Base-by-base conservation (phyloP, 2,113 vertebrate species). In the Lichenostomus cassidix region DNA sequence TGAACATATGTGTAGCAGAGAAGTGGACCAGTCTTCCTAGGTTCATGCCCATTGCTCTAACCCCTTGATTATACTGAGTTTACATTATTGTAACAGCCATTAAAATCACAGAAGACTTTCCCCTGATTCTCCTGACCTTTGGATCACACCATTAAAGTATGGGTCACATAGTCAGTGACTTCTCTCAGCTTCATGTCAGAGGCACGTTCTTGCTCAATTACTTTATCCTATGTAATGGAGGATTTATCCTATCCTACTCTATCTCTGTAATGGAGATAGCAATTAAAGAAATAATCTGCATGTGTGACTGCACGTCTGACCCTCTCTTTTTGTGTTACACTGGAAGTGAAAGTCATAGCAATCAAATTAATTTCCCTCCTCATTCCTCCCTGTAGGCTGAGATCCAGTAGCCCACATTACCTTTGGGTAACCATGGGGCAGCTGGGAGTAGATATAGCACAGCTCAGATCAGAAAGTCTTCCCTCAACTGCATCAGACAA, bases 201-300 rank as follows among this genome's bases (percentile, higher is more conserved):
- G 70, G 55, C 64, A 42, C 27, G 16, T 65, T 76, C 63, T 73
- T 63, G 29, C 55, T 91, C 87, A 95, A 83, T 94, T 95, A 87
- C 42, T 85, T 77, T 83, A 69, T 80, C 23, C 33, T 35, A 1
- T 73, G 22, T 80, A 92, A 88, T 80, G 71, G 33, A 89, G 23
- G 44, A 76, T 70, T 94, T 74, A 58, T 35, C 31, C 60, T 53
- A 31, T 58, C 17, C 59, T 67, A 14, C n/a, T 78, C 77, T 77
- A 41, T 65, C n/a, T 87, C 63, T 82, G 55, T 85, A 83, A 91
- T 63, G 35, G 87, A 83, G n/a, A 67, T 46, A 42, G 53, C n/a
- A 94, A 92, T 89, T 95, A 95, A 58, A 81, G 64, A 80, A 74
- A 86, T 75, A 70, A 74, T 76, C 46, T 75, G 46, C 42, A 28